Base-by-base conservation (phyloP, 2,113 vertebrate species). In the Pleuronectes platessa region DNA sequence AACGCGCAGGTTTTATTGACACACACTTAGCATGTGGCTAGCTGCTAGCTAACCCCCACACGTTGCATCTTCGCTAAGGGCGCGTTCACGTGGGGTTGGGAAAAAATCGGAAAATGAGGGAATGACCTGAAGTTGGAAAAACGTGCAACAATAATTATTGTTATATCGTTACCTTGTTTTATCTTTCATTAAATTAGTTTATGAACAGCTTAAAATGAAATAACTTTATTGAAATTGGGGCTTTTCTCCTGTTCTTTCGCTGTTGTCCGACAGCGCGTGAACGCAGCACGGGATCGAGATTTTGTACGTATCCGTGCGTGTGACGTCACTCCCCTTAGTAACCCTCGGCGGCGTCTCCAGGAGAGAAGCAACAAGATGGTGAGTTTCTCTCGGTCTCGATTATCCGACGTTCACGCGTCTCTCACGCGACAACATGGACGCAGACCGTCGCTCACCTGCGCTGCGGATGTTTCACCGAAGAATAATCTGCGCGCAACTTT, bases 291-390 rank as follows among this genome's bases (percentile, higher is more conserved):
- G 35, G 35, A 82, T 12, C 12, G 15, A 72, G 21, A 18, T 49
- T 56, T 5, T 15, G 42, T 68, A 42, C 67, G 78, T 81, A 17
- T 4, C 54, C 55, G 61, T 92, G 26, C 88, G 86, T 83, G 78
- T 91, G 84, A 93, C 92, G 93, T 93, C 90, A 92, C 14, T 31
- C 37, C 47, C 92, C 94, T 83, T 94, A 93, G 94, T 95, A 93
- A 95, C 94, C 89, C 86, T 89, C 87, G 66, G 89, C 78, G 86
- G 93, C 94, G 94, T 95, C 94, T 94, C 90, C 83, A 91, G 84
- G 90, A 93, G 76, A 88, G 81, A 92, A 92, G 88, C 87, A 88
- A 92, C 92, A 95, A 94, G 93, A 95, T 95, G 94, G 94, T 95
- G 93, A 95, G 94, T 93, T 72, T 31, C 72, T 75, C 1, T 85